phyloP scores from a whole-genome alignment of 30 jellyfish, hydroid and myxozoan genomes.

The Morbakka virulenta region DNA sequence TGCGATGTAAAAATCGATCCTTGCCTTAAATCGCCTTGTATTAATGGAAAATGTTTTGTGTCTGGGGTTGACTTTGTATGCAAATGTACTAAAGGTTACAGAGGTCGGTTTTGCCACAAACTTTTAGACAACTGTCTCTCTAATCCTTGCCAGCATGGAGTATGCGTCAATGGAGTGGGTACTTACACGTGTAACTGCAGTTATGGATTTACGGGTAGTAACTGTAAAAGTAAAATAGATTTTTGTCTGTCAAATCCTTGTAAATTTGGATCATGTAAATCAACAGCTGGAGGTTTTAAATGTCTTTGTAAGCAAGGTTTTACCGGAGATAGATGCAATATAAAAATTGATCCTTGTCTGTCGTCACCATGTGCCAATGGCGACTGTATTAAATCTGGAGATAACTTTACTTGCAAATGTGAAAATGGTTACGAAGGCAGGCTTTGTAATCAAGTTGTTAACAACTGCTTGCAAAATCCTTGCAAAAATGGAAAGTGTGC shows the following conservation, averaged over 20 bases:
- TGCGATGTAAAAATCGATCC: constrained; percentile 32
- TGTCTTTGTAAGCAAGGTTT: constrained; percentile 54
- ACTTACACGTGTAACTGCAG: constrained; percentile 48
- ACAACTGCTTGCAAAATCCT: constrained; percentile 42
- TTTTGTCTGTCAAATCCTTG: constrained; percentile 49
- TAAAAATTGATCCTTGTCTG: constrained; percentile 32
- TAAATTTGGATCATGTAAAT: constrained; percentile 41
- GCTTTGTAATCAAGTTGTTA: constrained; percentile 33
- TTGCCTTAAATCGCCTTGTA: constrained; percentile 41
- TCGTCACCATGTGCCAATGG: constrained; percentile 66
- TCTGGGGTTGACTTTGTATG: constrained; percentile 4
- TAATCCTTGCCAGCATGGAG: constrained; percentile 61
- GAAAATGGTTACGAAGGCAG: constrained; percentile 40
- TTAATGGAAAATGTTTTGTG: constrained; percentile 40
- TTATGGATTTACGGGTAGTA: constrained; percentile 47
- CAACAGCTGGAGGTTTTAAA: constrained; percentile 3
- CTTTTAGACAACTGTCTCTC: constrained; percentile 21
- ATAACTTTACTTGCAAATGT: constrained; percentile 35
- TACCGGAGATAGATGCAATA: constrained; percentile 46
- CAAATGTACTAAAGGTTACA: constrained; percentile 15
- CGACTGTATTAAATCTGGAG: constrained; percentile 13
- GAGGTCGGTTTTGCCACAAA: constrained; percentile 30
- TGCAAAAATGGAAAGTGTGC: constrained; percentile 51
- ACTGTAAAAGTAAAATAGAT: constrained; percentile 39
- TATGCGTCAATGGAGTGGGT: constrained; percentile 25